Evolutionary conservation across 2,888 invertebrate species (phyloP).

Genomic region (Lapara coniferarum): DNA sequence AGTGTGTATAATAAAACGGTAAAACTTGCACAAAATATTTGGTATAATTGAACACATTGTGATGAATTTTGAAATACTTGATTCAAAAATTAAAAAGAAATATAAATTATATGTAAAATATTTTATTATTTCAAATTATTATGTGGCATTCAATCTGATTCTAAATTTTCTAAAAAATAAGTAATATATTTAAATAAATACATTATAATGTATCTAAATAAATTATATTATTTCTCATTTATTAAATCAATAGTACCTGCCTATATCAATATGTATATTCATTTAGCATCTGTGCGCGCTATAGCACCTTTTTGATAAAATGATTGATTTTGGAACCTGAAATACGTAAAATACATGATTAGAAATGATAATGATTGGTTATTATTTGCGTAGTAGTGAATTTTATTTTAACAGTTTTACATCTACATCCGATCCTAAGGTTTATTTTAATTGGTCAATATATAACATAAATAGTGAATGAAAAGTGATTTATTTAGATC

Average conservation of each 20-base stretch:
- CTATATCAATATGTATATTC: too few relatives aligned
- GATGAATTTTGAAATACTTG: conserved; percentile 51
- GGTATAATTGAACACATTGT: conserved; percentile 79
- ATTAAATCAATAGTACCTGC: too few relatives aligned
- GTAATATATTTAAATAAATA: too few relatives aligned
- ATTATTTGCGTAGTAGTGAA: not conserved
- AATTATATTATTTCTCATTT: too few relatives aligned
- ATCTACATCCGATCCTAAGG: not conserved
- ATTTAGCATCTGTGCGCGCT: too few relatives aligned
- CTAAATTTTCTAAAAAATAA: too few relatives aligned
- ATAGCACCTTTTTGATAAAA: too few relatives aligned
- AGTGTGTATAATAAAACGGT: conserved; percentile 44
- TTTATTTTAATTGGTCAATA: conserved; percentile 30
- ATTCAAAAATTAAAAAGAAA: not conserved
- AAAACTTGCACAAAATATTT: conserved; percentile 70
- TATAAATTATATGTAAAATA: not conserved
- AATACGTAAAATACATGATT: too few relatives aligned
- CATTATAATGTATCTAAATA: too few relatives aligned
- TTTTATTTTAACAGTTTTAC: not conserved
- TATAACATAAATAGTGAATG: conserved; percentile 10
- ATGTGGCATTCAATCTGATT: too few relatives aligned
- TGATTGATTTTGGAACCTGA: too few relatives aligned
- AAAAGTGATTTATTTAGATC: not conserved
- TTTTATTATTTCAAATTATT: not conserved
- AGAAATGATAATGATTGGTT: too few relatives aligned